Evolutionary conservation across 30 jellyfish, hydroid and myxozoan genomes (phyloP), one percentile per base, ranked within the genome.

Genomic region (Phacellophora camtschatica): DNA sequence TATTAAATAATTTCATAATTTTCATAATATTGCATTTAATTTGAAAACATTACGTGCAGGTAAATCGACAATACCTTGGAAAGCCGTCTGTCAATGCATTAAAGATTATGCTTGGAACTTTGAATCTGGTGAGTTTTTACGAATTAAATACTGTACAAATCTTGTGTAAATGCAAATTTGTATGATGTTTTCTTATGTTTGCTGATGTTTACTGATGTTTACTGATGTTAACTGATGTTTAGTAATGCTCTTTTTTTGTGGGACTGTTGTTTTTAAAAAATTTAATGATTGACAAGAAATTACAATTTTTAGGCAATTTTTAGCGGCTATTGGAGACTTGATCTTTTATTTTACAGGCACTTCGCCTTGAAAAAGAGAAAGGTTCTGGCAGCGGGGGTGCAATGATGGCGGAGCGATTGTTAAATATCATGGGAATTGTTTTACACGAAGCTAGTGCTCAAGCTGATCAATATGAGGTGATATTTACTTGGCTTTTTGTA

Each of bases 371-470:
- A 59, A 75, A 96, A 41, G 96, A 91, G 49, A 85, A 78, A 28
- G 98, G 98, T 5, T 82, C 96, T 0, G 65, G 74, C 29, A 85
- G 96, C 35, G 98, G 98, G 19, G 98, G 98, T 6, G 96, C 98
- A 18, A 78, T 74, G 82, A 81, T 80, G 46, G 98, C 98, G 1
- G 98, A 91, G 66, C 59, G 96, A 24, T 71, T 91, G 25, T 80
- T 91, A 49, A 91, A 91, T 19, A 73, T 91, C 16, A 91, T 91
- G 98, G 98, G 91, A 23, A 86, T 83, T 54, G 84, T 91, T 5
- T 45, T 91, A 16, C 96, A 84, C 42, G 98, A 91, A 85, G 98
- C 96, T 11, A 84, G 97, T 27, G 76, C 85, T 13, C 87, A 88
- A 11, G 95, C 91, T 7, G 92, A 89, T 31, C 82, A 78, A 36